Evolutionary conservation across 2,797 vertebrate genomes (phyloP), one percentile per base, ranked within the genome.

Genomic region (Chelidonichthys spinosus): DNA sequence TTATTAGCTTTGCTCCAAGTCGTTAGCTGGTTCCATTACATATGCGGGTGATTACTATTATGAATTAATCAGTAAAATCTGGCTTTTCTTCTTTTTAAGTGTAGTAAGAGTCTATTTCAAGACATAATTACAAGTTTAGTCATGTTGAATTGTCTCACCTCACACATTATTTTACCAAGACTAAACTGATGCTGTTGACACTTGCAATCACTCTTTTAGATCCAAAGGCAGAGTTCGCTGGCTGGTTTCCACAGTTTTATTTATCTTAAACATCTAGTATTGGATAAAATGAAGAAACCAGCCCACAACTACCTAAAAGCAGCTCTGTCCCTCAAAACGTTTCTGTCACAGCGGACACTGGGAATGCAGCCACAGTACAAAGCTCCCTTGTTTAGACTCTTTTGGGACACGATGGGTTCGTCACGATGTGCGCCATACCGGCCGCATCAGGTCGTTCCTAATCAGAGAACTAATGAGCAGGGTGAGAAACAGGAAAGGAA

Each of bases 311-410:
- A 40, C 43, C 11, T 58, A 25, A 75, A 55, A 58, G 58, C 55
- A 43, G 40, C 43, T 36, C 33, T 63, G 72, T 53, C 53, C 5
- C 37, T 32, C 11, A 37, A 25, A 25, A 68, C 1, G n/a, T 81
- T 72, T 61, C 62, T 69, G 85, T 84, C 74, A 84, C 73, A 87
- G 63, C 33, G 40, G 72, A 72, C 76, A 66, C 64, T 40, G 35
- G 53, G n/a, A 76, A 73, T 5, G 63, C 42, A 8, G 56, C 0
- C 1, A 72, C 39, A 69, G 69, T 35, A 69, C 66, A 81, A 62
- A 9, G 33, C 47, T 67, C n/a, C 46, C 75, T 85, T 86, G 82
- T 87, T 74, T 68, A 11, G 17, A 60, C 32, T 52, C 39, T 52
- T 55, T 63, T 5, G 25, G 33, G 63, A n/a, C 44, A 55, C 25